These are phyloP conservation scores for Anthonomus grandis DNA, from an alignment of 1,140 invertebrate genomes.

Conservation along the genomic window DNA sequence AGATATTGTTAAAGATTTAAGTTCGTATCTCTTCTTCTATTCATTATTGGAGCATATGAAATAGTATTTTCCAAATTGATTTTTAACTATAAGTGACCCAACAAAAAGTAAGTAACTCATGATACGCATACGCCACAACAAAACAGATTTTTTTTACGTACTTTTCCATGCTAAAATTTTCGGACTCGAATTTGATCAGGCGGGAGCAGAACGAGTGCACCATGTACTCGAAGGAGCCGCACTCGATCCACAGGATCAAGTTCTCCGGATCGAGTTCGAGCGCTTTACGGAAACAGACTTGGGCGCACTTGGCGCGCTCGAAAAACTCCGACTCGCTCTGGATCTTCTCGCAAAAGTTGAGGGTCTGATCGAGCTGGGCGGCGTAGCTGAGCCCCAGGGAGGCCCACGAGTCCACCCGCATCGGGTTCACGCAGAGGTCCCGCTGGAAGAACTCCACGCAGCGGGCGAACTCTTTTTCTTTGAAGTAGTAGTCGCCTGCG, in stretches of 20 bases:
- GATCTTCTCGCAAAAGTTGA: constrained; percentile 70
- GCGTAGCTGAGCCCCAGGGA: constrained; percentile 79
- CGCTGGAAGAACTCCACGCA: constrained; percentile 79
- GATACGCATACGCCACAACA: too few relatives aligned
- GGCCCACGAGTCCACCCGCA: constrained; percentile 88
- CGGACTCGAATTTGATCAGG: constrained; percentile 74
- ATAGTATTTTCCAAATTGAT: too few relatives aligned
- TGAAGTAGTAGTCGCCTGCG: constrained; percentile 88
- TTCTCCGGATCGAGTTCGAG: constrained; percentile 68
- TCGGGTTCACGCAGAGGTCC: constrained; percentile 76
- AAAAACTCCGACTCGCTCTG: constrained; percentile 69
- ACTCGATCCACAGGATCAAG: constrained; percentile 83
- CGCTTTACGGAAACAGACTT: constrained; percentile 75
- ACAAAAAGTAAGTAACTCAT: too few relatives aligned
- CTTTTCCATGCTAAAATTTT: constrained; percentile 71
- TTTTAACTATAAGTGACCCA: too few relatives aligned
- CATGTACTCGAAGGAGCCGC: constrained; percentile 81
- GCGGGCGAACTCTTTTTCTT: constrained; percentile 65
- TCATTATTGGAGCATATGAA: too few relatives aligned
- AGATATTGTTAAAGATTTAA: too few relatives aligned
- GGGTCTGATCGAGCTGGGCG: constrained; percentile 73
- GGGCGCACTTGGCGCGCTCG: constrained; percentile 65
- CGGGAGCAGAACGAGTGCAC: constrained; percentile 85
- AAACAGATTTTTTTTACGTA: too few relatives aligned
- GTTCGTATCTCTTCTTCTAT: too few relatives aligned